These are phyloP conservation scores for Carassius gibelio DNA, from an alignment of 2,113 vertebrate genomes.

Conservation along the genomic window DNA sequence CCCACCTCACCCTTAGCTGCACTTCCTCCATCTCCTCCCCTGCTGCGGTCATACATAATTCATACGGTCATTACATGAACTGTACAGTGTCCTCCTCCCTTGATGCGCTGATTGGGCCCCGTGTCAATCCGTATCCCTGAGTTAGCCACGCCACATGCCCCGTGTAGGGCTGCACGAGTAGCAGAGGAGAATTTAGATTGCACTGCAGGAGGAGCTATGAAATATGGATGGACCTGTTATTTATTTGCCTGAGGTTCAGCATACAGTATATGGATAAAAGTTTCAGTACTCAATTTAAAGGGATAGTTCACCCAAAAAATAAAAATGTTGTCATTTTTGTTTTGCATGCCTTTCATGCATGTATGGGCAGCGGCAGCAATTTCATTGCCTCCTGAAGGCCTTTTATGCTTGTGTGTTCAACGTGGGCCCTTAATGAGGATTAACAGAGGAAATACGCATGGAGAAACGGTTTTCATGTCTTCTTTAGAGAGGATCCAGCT, in stretches of 20 bases:
- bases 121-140: slow-evolving; percentile 9
- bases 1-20: slow-evolving; percentile 22
- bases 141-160: slow-evolving; percentile 1
- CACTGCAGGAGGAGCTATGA: background rate
- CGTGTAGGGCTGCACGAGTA: background rate
- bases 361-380: background rate
- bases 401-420: slow-evolving; percentile 45
- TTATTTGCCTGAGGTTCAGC: background rate
- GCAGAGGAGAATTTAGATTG: background rate
- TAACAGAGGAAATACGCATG: slow-evolving; percentile 46
- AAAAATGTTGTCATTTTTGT: background rate
- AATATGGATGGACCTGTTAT: slow-evolving; percentile 35
- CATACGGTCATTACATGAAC: slow-evolving; percentile 63
- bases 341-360: background rate
- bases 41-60: slow-evolving; percentile 70
- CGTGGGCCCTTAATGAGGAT: slow-evolving; percentile 54
- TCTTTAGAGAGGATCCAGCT: slow-evolving; percentile 42
- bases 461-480: slow-evolving; percentile 37
- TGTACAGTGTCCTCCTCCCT: slow-evolving; percentile 29
- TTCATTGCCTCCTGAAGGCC: slow-evolving; percentile 42
- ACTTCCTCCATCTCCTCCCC: slow-evolving; percentile 57
- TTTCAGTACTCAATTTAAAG: background rate
- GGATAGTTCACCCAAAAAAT: background rate
- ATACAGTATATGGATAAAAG: background rate
- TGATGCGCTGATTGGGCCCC: slow-evolving; percentile 12